A percentile compares a stretch with the other conserved stretches of the same genome.
Conservation (phyloP, 2,797 vertebrate species). For the Sorex maritimensis region DNA sequence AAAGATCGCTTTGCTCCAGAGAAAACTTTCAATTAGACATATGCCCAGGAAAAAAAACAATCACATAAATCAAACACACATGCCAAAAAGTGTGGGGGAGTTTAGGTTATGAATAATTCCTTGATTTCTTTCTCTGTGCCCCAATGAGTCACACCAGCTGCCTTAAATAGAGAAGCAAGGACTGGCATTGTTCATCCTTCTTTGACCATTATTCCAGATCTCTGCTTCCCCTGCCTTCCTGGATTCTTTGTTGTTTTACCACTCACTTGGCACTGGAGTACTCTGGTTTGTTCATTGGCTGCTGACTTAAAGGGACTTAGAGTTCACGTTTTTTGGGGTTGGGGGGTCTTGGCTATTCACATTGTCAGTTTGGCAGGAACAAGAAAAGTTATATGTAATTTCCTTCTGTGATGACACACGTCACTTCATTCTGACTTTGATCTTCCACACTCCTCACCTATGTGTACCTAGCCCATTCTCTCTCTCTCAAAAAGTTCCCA, state of each 20-base stretch:
- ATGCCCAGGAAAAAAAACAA: neutral
- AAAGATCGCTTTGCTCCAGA: constrained; percentile 31
- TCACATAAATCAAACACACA: constrained; percentile 36
- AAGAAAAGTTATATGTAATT: constrained; percentile 4
- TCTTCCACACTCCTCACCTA: too few species aligned
- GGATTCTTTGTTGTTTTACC: neutral
- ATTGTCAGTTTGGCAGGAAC: constrained; percentile 21
- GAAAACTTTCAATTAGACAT: constrained; percentile 70
- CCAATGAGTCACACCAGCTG: constrained; percentile 42
- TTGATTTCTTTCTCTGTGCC: neutral
- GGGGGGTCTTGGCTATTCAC: neutral
- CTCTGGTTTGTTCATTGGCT: constrained; percentile 42
- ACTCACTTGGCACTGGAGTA: constrained; percentile 44
- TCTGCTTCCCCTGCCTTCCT: neutral
- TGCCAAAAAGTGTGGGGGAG: constrained; percentile 58
- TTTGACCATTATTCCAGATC: neutral
- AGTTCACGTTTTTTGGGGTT: constrained; percentile 26
- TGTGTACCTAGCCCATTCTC: neutral
- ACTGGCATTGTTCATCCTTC: neutral
- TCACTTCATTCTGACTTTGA: neutral
- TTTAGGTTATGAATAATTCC: constrained; percentile 55
- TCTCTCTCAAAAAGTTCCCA: neutral
- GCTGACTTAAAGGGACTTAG: constrained; percentile 16
- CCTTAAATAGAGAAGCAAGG: neutral
- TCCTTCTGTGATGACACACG: neutral